Percentiles rank a stretch among this genome's conserved stretches.
These are phyloP conservation scores for Gallinago undulata DNA, from an alignment of 2,113 vertebrate species.

Conservation along the genomic window DNA sequence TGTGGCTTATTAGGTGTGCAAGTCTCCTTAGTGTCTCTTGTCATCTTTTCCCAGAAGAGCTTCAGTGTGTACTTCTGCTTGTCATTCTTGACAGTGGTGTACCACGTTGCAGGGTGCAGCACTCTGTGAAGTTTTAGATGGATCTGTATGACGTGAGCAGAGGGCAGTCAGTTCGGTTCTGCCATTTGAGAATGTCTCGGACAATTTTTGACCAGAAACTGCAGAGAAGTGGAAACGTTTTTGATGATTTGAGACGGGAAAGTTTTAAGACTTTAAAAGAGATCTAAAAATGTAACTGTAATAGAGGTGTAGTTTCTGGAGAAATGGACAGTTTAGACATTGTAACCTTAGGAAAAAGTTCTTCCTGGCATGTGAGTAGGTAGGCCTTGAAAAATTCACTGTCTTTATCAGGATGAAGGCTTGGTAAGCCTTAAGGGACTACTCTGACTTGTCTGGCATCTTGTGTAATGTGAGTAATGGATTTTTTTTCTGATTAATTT, in stretches of 20 bases:
- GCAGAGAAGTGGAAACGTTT: neutral
- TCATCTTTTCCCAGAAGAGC: neutral
- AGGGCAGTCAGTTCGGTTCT: neutral
- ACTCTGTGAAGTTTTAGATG: neutral
- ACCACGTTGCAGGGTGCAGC: rapidly evolving
- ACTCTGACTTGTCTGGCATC: neutral
- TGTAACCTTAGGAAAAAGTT: neutral
- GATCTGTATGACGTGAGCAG: neutral
- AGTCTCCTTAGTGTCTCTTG: neutral
- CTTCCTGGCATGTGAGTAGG: neutral
- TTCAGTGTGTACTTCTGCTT: neutral
- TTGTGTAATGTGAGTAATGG: neutral
- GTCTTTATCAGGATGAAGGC: neutral
- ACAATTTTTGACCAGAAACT: neutral
- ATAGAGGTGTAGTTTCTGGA: neutral
- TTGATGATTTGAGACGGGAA: neutral
- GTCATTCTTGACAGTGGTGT: neutral
- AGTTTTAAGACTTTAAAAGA: neutral
- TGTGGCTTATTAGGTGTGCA: neutral
- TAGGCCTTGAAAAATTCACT: neutral
- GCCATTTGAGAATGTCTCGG: rapidly evolving
- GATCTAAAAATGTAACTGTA: neutral
- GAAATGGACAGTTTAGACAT: neutral
- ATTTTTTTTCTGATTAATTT: neutral
- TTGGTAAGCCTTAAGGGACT: neutral